Conservation (phyloP, 2,888 invertebrate genomes). For the Diplolepis rosae region DNA sequence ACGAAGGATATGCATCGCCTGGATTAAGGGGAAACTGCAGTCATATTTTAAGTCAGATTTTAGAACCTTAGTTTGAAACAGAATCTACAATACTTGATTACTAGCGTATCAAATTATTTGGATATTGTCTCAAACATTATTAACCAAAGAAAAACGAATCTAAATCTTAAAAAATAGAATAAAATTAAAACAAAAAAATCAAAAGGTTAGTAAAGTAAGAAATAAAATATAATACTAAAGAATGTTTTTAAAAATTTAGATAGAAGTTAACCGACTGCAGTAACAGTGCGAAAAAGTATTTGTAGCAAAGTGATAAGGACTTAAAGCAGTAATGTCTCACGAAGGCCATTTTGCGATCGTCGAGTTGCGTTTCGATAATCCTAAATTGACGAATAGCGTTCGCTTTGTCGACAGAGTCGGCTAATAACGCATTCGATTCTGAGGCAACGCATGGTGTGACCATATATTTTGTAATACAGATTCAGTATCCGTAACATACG, state of each 20-base stretch:
- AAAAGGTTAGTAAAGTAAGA: no score
- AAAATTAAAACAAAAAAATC: not conserved
- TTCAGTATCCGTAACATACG: conserved; percentile 52
- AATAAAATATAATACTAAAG: no score
- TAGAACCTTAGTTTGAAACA: not conserved
- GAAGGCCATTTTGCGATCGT: conserved; percentile 4
- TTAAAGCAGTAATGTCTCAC: conserved; percentile 6
- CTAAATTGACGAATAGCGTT: not conserved
- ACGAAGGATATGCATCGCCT: not conserved
- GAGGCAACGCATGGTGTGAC: conserved; percentile 33
- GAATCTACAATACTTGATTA: no score
- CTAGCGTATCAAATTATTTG: no score
- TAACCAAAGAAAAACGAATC: not conserved
- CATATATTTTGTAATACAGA: conserved; percentile 43
- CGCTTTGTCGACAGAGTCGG: not conserved
- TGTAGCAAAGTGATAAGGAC: not conserved
- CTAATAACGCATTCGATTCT: not conserved
- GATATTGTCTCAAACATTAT: not conserved
- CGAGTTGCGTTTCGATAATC: not conserved
- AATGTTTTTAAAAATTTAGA: no score
- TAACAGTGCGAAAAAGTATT: not conserved
- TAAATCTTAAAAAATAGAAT: not conserved
- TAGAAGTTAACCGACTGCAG: not conserved
- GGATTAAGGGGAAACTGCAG: not conserved
- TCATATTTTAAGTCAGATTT: not conserved